Base-by-base conservation (phyloP, 2,888 invertebrate species). In the Colletes collaris region DNA sequence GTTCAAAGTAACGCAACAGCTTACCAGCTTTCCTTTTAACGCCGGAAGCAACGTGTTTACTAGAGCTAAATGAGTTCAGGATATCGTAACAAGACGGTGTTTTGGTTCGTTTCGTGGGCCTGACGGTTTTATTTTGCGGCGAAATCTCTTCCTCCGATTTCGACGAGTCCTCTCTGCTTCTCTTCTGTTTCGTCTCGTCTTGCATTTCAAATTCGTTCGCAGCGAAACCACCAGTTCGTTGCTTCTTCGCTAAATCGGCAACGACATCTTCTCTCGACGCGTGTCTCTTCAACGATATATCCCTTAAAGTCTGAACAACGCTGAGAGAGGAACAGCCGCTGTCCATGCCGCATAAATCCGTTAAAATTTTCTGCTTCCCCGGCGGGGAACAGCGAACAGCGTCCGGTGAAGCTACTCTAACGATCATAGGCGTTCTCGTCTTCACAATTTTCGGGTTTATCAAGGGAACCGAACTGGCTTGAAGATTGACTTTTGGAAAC, bases 71-170 rank as follows among this genome's bases (percentile, higher is more conserved):
- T 0, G 93, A 93, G 69, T 92, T 92, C 40, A 92, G 77, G 55
- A 93, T 91, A 73, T 92, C 93, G 60, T 91, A 91, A 76, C 92
- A 93, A 3, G 93, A 93, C 4, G 90, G 92, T 10, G 90, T 89
- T 78, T 92, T 93, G 11, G 92, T 86, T 72, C 92, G 86, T 74
- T 93, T 93, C 5, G 87, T 79, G 3, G 92, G 92, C 71, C 92
- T 90, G 46, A 85, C 63, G 16, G 77, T 77, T 80, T 86, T 89
- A 49, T 75, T 89, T 53, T 90, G 90, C 1, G 89, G 85, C 1
- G 91, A 91, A 7, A 79, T 49, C 2, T 92, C 92, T 13, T 91
- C 91, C 4, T 91, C 92, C 0, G 90, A 90, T 65, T 87, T 90
- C 8, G 90, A 86, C 0, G 89, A 91, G 0, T 93, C 92, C 8